These are phyloP conservation scores for Psilopsiagon aurifrons DNA, from an alignment of 2,113 vertebrate genomes.

Conservation along the genomic window DNA sequence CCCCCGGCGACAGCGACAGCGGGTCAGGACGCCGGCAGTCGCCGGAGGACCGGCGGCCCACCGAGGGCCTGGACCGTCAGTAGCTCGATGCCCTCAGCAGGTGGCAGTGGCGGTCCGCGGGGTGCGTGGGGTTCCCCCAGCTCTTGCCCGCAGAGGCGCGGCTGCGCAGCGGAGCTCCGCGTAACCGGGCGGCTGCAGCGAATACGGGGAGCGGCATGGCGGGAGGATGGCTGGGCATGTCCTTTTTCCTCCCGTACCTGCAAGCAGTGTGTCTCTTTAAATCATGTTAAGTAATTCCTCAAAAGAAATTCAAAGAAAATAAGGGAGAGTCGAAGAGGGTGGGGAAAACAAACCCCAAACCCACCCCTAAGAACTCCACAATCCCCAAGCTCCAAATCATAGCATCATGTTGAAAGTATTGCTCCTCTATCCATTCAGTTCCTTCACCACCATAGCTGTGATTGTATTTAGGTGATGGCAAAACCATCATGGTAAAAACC, in stretches of 20 bases:
- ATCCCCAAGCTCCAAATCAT: background rate
- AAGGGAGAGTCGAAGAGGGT: background rate
- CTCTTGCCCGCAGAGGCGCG: background rate
- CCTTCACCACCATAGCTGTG: background rate
- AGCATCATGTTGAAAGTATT: background rate
- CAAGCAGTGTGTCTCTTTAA: background rate
- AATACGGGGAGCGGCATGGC: rapidly evolving
- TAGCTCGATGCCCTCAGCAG: slow-evolving; percentile 65
- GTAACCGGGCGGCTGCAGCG: background rate
- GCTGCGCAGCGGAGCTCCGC: background rate
- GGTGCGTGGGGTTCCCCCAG: background rate
- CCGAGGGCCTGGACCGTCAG: background rate
- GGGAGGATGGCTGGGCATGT: rapidly evolving
- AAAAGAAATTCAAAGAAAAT: background rate
- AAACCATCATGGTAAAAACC: rapidly evolving
- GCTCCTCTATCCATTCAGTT: background rate
- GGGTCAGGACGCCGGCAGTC: background rate
- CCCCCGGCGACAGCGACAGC: rapidly evolving
- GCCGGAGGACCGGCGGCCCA: background rate
- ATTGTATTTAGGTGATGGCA: background rate
- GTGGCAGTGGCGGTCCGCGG: slow-evolving; percentile 68
- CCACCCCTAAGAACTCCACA: background rate
- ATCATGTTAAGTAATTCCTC: background rate
- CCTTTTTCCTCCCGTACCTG: background rate
- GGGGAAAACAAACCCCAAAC: background rate